These are phyloP conservation scores for Terebella lapidaria DNA, from an alignment of 2,888 invertebrate species.

Conservation along the genomic window DNA sequence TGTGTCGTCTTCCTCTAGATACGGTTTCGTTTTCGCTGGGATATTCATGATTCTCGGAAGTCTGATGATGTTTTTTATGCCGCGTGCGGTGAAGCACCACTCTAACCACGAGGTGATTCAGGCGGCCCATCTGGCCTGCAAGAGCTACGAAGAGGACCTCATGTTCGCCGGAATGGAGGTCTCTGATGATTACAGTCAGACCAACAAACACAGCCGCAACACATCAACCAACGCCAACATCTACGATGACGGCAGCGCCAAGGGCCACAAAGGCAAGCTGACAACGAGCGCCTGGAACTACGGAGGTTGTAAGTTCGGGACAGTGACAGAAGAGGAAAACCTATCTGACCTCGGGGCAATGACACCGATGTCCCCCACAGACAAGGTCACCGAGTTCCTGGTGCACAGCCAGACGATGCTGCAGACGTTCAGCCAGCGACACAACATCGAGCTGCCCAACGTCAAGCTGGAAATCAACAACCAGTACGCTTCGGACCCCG, in stretches of 20 bases:
- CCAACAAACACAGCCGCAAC: not conserved
- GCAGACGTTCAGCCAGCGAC: conserved; percentile 11
- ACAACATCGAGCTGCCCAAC: conserved; percentile 8
- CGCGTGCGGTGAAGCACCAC: conserved; percentile 37
- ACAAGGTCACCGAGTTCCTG: conserved; percentile 20
- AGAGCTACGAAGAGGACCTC: conserved; percentile 10
- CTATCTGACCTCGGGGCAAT: conserved; percentile 18
- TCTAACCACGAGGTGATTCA: conserved; percentile 46
- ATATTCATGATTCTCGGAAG: conserved; percentile 38
- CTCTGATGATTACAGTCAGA: conserved; percentile 5
- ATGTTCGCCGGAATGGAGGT: conserved; percentile 16
- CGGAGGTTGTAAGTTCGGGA: not conserved
- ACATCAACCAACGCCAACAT: not conserved
- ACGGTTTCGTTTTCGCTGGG: conserved; percentile 44
- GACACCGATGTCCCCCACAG: conserved; percentile 16
- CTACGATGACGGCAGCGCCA: no score
- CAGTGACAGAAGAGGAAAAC: conserved; percentile 10
- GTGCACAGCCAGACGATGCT: conserved; percentile 20
- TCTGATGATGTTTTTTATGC: conserved; percentile 41
- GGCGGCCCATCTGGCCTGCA: conserved; percentile 14
- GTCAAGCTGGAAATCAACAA: conserved; percentile 15
- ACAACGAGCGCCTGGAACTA: no score
- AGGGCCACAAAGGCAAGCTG: no score
- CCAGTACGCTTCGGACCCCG: conserved; percentile 1
- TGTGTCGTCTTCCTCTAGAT: conserved; percentile 5